phyloP scores from a whole-genome alignment of 1,140 invertebrate species.

The Orchesella cincta region DNA sequence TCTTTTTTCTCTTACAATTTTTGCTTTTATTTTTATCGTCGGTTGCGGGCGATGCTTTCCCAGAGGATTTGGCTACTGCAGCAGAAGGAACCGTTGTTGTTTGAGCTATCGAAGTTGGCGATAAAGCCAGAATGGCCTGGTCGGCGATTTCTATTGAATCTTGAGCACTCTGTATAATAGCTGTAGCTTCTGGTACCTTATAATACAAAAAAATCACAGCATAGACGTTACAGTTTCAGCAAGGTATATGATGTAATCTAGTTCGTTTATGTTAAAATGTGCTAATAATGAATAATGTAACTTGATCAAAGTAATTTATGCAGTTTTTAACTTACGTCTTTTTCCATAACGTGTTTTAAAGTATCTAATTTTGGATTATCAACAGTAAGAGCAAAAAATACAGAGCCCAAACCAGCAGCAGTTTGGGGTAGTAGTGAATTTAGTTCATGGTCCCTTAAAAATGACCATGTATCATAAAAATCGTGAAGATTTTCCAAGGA shows the following conservation, averaged over 20 bases:
- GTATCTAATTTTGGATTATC: constrained; percentile 72
- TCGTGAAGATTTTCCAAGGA: constrained; percentile 65
- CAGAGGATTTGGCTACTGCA: background rate
- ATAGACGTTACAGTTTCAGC: too few species aligned
- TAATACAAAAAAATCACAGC: background rate
- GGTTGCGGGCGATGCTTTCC: background rate
- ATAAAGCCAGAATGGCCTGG: constrained; percentile 11
- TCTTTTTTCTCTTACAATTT: constrained; percentile 57
- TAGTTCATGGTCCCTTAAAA: constrained; percentile 74
- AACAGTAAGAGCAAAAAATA: constrained; percentile 87
- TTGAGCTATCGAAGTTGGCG: background rate
- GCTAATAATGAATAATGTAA: background rate
- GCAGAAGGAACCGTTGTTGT: background rate
- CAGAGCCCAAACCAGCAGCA: constrained; percentile 78
- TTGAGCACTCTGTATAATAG: background rate
- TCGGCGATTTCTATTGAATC: constrained; percentile 7
- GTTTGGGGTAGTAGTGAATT: constrained; percentile 74
- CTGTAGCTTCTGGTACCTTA: constrained; percentile 22
- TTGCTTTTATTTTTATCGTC: background rate
- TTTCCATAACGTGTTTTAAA: constrained; percentile 4
- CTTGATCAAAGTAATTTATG: background rate
- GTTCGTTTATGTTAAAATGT: background rate
- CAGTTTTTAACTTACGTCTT: constrained; percentile 2
- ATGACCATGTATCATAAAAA: constrained; percentile 83
- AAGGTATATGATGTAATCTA: background rate